Conservation (phyloP, 2,888 invertebrate genomes). For the Ochropleura leucogaster region DNA sequence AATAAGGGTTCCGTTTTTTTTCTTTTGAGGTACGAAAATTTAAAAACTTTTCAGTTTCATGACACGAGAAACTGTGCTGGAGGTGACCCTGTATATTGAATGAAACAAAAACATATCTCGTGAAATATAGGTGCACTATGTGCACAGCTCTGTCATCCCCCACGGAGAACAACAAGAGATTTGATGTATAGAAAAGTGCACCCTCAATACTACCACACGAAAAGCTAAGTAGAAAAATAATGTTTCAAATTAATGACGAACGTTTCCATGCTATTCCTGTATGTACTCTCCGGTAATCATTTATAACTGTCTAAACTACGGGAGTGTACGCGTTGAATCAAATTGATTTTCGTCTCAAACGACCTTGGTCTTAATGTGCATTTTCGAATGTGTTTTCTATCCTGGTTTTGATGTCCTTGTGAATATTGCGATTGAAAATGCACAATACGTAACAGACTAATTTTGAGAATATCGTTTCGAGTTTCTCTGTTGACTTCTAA, state of each 20-base stretch:
- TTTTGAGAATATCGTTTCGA: neutral
- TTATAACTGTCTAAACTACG: slow-evolving; percentile 37
- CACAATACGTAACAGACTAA: neutral
- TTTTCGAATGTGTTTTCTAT: neutral
- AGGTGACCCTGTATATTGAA: too few species aligned
- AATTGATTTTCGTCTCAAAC: slow-evolving; percentile 25
- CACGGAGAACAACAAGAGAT: neutral
- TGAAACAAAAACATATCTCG: neutral
- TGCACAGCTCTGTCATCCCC: too few species aligned
- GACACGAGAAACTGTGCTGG: too few species aligned
- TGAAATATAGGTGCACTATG: neutral
- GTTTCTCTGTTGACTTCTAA: slow-evolving; percentile 2
- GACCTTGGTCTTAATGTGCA: neutral
- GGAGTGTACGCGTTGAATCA: neutral
- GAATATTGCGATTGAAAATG: neutral
- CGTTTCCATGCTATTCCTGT: neutral
- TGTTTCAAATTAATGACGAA: slow-evolving; percentile 19
- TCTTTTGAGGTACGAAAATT: too few species aligned
- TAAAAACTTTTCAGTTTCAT: too few species aligned
- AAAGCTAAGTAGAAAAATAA: neutral
- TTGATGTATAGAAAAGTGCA: neutral
- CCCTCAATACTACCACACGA: neutral
- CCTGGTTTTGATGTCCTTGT: neutral
- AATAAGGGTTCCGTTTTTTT: too few species aligned
- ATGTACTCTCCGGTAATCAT: slow-evolving; percentile 21